Evolutionary conservation across 37 sponge, comb jelly and placozoan genomes (phyloP).

Genomic region (Agelas oroides): DNA sequence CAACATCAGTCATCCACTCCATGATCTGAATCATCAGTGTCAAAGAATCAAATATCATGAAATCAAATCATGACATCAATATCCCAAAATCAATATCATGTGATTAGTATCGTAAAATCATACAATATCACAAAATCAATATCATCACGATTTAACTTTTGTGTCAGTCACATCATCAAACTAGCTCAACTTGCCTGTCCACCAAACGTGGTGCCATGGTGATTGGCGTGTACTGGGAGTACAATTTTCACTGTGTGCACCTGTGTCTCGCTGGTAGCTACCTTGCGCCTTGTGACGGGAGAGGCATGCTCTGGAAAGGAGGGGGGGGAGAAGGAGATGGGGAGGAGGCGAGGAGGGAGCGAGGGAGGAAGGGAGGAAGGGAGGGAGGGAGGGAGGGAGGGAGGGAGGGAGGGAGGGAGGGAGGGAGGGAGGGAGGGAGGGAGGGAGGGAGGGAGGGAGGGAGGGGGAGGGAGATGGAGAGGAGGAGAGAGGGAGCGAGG

Average conservation of each 20-base stretch:
- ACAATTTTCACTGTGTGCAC: slow-evolving; percentile 60
- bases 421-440: slow-evolving; percentile 25
- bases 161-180: no score
- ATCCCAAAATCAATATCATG: no score
- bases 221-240: slow-evolving; percentile 58
- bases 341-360: neutral
- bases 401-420: slow-evolving; percentile 29
- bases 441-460: slow-evolving; percentile 26
- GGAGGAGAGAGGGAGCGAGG: neutral
- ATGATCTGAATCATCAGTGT: slow-evolving; percentile 39
- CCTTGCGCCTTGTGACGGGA: neutral
- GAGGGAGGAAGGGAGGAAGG: neutral
- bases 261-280: slow-evolving; percentile 1
- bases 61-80: no score
- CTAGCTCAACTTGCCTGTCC: slow-evolving; percentile 17
- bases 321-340: no score
- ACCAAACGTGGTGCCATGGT: slow-evolving; percentile 70
- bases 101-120: no score
- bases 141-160: no score
- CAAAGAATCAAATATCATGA: no score
- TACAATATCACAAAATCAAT: no score
- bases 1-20: slow-evolving; percentile 69
- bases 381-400: neutral
- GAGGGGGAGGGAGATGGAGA: slow-evolving; percentile 10
- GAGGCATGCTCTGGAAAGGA: no score